Evolutionary conservation across 1,140 invertebrate genomes (phyloP), one percentile per base, ranked within the genome.

Genomic region (Drosophila grimshawi): DNA sequence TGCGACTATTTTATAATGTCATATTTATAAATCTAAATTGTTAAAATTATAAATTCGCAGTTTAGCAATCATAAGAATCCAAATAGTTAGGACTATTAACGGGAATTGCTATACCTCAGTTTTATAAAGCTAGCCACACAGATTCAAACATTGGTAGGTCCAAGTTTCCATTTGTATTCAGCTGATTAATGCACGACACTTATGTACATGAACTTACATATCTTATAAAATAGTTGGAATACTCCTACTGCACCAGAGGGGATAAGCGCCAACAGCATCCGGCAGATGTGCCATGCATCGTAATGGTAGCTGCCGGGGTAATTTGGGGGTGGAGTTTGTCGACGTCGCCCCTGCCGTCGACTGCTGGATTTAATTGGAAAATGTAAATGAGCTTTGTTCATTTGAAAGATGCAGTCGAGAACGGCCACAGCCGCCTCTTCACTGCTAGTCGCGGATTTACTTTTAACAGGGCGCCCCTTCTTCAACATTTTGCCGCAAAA

Each of bases 351-450:
- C 32, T 19, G 52, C 4, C 67, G 70, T 64, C 66, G 83, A 39
- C 71, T 86, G 82, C 73, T 77, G 83, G 85, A 88, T 88, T 88
- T 88, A 88, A 88, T 88, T 88, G 83, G 83, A 88, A 88, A 88
- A 88, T 88, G 83, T 89, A 88, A 88, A 88, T 88, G 83, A 88
- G 83, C 83, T 88, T 88, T 88, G 83, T 88, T 88, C 85, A 88
- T 88, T 88, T 88, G 83, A 88, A 86, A 88, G 83, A 86, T 88
- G 83, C 83, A 88, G 80, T 88, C 60, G 80, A 53, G 74, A 63
- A 57, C 41, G 60, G 76, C 53, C 71, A 68, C 55, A 39, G 68
- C 55, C 51, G 77, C 72, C 72, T 83, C 83, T 86, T 86, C 79
- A 74, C 65, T 76, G 76, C 45, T 60, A 78, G 78, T 71, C 62